Percentiles rank a stretch among this genome's conserved stretches.
Conservation (phyloP, 35 echinoderm and acorn worm species). For the Lytechinus pictus region DNA sequence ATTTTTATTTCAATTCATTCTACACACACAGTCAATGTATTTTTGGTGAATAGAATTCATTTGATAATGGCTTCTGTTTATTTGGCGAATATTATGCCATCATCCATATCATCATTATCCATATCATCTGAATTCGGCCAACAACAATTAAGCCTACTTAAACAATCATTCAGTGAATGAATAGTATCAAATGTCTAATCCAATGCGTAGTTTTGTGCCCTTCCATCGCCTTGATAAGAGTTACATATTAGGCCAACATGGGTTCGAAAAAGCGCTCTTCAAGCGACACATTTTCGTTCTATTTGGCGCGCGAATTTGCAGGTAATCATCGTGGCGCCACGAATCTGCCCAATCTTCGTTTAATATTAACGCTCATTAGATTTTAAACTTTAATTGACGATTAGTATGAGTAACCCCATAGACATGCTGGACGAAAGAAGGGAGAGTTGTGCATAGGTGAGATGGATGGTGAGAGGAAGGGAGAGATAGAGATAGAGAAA, state of each 20-base stretch:
- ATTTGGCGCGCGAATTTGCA: conserved; percentile 1
- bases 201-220: not conserved
- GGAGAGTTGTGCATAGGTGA: not conserved
- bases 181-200: not conserved
- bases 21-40: too few relatives aligned
- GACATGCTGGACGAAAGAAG: not conserved
- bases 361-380: conserved; percentile 43
- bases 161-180: not conserved
- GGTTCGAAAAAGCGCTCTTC: not conserved
- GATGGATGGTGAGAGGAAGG: not conserved
- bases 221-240: not conserved
- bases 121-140: too few relatives aligned
- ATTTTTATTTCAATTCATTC: too few relatives aligned
- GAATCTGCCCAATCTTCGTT: not conserved
- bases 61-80: too few relatives aligned
- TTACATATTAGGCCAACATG: not conserved
- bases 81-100: too few relatives aligned
- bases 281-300: conserved; percentile 38
- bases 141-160: not conserved
- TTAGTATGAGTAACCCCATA: conserved; percentile 9
- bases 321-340: conserved; percentile 6
- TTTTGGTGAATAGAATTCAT: too few relatives aligned
- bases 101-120: too few relatives aligned
- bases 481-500: not conserved
- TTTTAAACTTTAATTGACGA: conserved; percentile 42